Conservation (phyloP, 2,113 vertebrate genomes). For the Callorhinus ursinus region DNA sequence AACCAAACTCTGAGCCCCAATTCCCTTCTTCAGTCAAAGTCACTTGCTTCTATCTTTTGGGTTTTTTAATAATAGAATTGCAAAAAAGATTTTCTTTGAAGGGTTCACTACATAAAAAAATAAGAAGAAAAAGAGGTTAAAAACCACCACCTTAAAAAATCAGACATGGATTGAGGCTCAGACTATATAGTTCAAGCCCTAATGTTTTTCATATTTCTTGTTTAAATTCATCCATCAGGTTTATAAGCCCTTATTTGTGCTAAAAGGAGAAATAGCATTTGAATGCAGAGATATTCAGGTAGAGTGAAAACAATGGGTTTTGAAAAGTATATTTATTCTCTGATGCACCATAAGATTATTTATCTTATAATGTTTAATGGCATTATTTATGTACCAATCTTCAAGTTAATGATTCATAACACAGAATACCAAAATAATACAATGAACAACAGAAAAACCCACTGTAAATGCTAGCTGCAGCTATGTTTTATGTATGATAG, state of each 20-base stretch:
- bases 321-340: not conserved
- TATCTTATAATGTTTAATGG: slow-evolving; percentile 30
- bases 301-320: not conserved
- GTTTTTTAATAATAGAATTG: not conserved
- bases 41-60: not conserved
- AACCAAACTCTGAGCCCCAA: not conserved
- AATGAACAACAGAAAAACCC: slow-evolving; percentile 18
- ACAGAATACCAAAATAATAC: slow-evolving; percentile 3
- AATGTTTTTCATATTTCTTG: not conserved
- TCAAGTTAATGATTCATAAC: slow-evolving; percentile 20
- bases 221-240: slow-evolving; percentile 9
- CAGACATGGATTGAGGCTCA: not conserved
- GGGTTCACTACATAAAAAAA: not conserved
- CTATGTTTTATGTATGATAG: not conserved
- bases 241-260: not conserved
- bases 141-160: not conserved
- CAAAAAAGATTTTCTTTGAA: not conserved
- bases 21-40: not conserved
- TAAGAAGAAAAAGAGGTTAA: not conserved
- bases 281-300: not conserved
- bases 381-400: slow-evolving; percentile 20
- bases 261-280: slow-evolving; percentile 49
- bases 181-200: not conserved
- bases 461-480: not conserved
- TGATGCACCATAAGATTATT: not conserved